A percentile compares a stretch with the other conserved stretches of the same genome.
phyloP scores from a whole-genome alignment of 2,113 vertebrate species.

The Ginglymostoma cirratum region DNA sequence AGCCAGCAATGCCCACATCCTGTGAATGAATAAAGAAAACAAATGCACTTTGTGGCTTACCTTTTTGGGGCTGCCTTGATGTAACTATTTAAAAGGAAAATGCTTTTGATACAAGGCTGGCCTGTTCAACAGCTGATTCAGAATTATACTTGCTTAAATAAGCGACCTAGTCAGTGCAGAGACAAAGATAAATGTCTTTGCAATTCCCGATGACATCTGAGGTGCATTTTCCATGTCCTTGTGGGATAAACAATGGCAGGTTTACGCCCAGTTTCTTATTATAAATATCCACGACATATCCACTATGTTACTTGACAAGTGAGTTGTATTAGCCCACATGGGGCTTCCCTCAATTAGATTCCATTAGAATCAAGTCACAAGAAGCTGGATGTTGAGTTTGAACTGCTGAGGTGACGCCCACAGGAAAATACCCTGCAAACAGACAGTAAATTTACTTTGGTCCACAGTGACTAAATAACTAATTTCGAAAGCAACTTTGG shows the following conservation, averaged over 20 bases:
- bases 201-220: background rate
- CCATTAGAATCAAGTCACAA: background rate
- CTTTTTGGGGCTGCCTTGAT: background rate
- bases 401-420: background rate
- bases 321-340: background rate
- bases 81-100: background rate
- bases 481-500: background rate
- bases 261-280: background rate
- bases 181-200: background rate
- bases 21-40: no score
- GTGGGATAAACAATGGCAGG: background rate
- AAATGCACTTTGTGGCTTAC: background rate
- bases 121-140: background rate
- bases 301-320: background rate
- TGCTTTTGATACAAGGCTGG: background rate
- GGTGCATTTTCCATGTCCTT: background rate
- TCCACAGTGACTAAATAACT: background rate
- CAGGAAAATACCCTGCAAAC: slow-evolving; percentile 22
- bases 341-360: background rate
- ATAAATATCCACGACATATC: background rate
- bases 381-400: background rate
- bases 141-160: background rate
- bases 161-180: background rate
- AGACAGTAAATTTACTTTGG: slow-evolving; percentile 22
- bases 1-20: no score